Percentiles rank a stretch among this genome's conserved stretches.
phyloP scores from a whole-genome alignment of 2,797 vertebrate genomes.

The Hippoglossus hippoglossus region DNA sequence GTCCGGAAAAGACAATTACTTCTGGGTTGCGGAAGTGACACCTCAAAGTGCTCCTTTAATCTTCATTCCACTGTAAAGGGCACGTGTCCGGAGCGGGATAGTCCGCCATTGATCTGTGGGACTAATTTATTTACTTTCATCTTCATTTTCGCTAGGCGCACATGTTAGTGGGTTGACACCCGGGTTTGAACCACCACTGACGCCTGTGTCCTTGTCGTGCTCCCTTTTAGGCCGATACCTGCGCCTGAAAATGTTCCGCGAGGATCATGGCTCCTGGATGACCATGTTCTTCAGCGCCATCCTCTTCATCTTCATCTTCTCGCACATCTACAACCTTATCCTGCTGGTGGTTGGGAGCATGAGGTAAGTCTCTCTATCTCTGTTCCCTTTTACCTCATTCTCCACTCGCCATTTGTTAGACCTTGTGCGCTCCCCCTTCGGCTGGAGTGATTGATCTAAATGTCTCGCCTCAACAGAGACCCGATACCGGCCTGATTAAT shows the following conservation, averaged over 20 bases:
- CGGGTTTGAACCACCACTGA: conserved; percentile 42
- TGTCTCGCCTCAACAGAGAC: conserved; percentile 58
- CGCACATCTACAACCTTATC: conserved; percentile 95
- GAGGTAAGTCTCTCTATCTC: conserved; percentile 85
- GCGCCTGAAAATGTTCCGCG: conserved; percentile 96
- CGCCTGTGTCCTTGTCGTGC: conserved; percentile 62
- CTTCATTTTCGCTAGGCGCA: conserved; percentile 30
- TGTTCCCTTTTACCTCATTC: conserved; percentile 27
- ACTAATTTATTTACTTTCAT: conserved; percentile 63
- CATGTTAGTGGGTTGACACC: conserved; percentile 41
- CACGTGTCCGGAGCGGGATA: conserved; percentile 24
- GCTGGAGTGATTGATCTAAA: conserved; percentile 69
- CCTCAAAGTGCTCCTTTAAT: conserved; percentile 65
- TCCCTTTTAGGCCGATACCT: conserved; percentile 89
- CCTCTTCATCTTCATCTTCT: conserved; percentile 98
- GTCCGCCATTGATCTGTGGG: conserved; percentile 57
- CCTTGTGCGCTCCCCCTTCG: conserved; percentile 49
- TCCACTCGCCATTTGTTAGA: conserved; percentile 62
- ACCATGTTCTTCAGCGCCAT: conserved; percentile 99
- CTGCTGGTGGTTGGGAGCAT: conserved; percentile 94
- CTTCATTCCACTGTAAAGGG: conserved; percentile 63
- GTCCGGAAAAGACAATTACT: conserved; percentile 39
- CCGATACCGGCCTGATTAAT: conserved; percentile 68
- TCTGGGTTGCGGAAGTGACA: conserved; percentile 26
- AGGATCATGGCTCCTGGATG: conserved; percentile 99